These are phyloP conservation scores for Dufourea novaeangliae DNA, from an alignment of 1,140 invertebrate genomes.

Conservation along the genomic window DNA sequence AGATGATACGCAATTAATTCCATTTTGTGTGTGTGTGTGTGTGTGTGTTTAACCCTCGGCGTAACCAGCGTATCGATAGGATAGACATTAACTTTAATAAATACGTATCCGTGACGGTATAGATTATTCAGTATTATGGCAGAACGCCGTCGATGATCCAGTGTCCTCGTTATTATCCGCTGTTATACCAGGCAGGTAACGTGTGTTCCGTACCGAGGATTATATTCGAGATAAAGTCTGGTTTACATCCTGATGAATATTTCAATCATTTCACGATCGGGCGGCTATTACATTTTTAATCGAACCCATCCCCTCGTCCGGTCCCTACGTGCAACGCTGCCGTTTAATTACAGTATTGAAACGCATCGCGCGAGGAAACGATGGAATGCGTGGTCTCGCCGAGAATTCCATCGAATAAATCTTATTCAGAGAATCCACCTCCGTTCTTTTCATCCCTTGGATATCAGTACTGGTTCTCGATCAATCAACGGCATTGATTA, in stretches of 20 bases:
- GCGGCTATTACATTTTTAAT: slow-evolving; percentile 19
- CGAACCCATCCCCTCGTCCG: no score
- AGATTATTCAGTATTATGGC: not conserved
- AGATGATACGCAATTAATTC: not conserved
- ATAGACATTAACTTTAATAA: slow-evolving; percentile 22
- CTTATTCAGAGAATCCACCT: not conserved
- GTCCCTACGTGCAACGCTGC: not conserved
- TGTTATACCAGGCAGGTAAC: not conserved
- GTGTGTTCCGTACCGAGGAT: not conserved
- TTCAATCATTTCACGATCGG: slow-evolving; percentile 3
- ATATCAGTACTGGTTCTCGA: slow-evolving; percentile 2
- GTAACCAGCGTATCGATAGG: not conserved
- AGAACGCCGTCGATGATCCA: not conserved
- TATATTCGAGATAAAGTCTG: not conserved
- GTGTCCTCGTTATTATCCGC: not conserved
- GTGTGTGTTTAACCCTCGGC: not conserved
- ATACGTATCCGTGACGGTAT: not conserved
- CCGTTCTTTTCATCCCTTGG: not conserved
- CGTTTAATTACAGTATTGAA: slow-evolving; percentile 17
- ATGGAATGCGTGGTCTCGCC: no score
- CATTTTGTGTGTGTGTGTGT: not conserved
- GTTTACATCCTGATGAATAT: slow-evolving; percentile 9
- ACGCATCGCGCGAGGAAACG: not conserved
- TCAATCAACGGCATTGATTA: no score
- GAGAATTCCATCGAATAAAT: not conserved